Conservation (phyloP, 2,113 vertebrate genomes). For the Antennarius striatus region DNA sequence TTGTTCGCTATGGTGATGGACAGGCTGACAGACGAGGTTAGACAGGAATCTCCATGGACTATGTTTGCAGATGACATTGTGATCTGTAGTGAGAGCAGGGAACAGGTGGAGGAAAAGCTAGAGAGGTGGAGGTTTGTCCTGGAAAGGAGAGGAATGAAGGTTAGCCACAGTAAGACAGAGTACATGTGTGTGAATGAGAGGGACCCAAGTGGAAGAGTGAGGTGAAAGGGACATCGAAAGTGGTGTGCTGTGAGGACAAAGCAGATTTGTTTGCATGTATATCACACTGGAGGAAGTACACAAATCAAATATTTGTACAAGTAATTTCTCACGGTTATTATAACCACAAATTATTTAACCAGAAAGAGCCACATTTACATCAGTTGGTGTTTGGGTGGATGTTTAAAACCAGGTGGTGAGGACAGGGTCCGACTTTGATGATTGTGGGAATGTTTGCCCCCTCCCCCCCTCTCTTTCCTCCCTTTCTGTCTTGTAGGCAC, state of each 20-base stretch:
- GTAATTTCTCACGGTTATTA: constrained; percentile 9
- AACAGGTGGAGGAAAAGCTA: no score
- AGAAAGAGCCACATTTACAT: constrained; percentile 14
- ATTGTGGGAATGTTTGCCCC: constrained; percentile 35
- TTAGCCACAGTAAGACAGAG: no score
- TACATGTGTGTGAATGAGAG: no score
- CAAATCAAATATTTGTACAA: not conserved
- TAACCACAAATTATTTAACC: constrained; percentile 23
- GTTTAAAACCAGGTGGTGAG: constrained; percentile 33
- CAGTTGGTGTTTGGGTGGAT: constrained; percentile 4
- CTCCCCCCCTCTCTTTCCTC: constrained; percentile 22
- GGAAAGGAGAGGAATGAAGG: no score
- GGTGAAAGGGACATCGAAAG: constrained; percentile 61
- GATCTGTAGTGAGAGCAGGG: no score
- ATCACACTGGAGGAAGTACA: not conserved
- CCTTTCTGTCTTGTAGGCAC: constrained; percentile 52
- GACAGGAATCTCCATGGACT: no score
- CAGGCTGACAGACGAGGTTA: no score
- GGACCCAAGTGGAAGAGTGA: no score
- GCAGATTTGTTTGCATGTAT: constrained; percentile 44
- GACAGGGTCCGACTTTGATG: constrained; percentile 56
- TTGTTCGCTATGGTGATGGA: no score
- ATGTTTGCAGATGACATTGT: no score
- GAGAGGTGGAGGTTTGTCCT: no score
- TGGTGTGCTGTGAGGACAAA: constrained; percentile 59